Percentiles rank a stretch among this genome's conserved stretches.
Conservation (phyloP, 92 coral and sea anemone genomes). For the Anthopleura xanthogrammica region DNA sequence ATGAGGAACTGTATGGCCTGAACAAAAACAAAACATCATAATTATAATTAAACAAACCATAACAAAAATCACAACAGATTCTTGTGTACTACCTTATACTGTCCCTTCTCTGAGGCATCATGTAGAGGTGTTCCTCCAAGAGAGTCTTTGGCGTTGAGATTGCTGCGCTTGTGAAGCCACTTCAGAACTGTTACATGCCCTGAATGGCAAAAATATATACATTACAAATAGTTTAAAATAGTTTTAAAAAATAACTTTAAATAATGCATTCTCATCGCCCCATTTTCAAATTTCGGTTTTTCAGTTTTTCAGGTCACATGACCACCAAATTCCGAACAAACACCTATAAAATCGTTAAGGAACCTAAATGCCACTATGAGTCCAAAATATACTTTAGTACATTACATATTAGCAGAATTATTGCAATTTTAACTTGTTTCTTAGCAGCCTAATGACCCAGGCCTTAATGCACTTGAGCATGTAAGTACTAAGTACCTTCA, state of each 20-base stretch:
- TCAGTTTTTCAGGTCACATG: no score
- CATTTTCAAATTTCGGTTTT: no score
- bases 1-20: constrained; percentile 71
- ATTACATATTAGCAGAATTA: no score
- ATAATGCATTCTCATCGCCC: no score
- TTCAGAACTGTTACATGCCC: constrained; percentile 73
- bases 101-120: constrained; percentile 88
- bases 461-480: no score
- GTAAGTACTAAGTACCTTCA: constrained; percentile 47
- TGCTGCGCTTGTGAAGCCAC: constrained; percentile 71
- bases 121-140: constrained; percentile 77
- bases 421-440: no score
- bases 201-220: background rate
- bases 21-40: background rate
- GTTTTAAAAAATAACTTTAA: no score
- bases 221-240: background rate
- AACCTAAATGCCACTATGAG: no score
- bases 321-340: no score
- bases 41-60: background rate
- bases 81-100: constrained; percentile 50
- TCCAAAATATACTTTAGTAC: no score
- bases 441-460: no score
- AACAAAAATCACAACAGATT: background rate
- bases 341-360: no score
- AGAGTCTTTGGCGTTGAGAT: constrained; percentile 50